Conservation (phyloP, 2,113 vertebrate species). For the Pomatostomus ruficeps region DNA sequence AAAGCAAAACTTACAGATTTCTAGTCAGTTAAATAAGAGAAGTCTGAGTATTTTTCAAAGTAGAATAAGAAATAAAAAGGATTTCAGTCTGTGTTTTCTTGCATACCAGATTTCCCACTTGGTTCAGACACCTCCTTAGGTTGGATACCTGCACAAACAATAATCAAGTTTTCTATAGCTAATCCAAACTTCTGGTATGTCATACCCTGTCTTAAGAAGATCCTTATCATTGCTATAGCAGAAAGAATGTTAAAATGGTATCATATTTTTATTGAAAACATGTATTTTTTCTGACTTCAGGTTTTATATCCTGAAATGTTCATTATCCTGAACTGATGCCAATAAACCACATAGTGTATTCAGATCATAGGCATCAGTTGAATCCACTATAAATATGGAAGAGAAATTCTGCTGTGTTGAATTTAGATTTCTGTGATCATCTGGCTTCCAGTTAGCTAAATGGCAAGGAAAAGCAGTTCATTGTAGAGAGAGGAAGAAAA, state of each 20-base stretch:
- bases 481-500: not conserved
- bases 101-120: not conserved
- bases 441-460: not conserved
- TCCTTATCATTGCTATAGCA: not conserved
- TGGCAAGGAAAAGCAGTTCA: not conserved
- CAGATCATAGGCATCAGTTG: not conserved
- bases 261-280: not conserved
- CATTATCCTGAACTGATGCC: not conserved
- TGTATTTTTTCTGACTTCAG: not conserved
- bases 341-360: not conserved
- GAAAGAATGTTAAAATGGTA: not conserved
- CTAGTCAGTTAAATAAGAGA: not conserved
- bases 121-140: not conserved
- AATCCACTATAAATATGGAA: not conserved
- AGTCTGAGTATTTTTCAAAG: not conserved
- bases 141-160: rapidly evolving
- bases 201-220: not conserved
- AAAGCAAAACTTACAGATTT: not conserved
- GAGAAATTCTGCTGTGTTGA: not conserved
- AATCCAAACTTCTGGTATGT: not conserved
- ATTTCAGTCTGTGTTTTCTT: not conserved
- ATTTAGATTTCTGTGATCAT: not conserved
- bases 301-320: not conserved
- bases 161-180: not conserved
- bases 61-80: not conserved